Percentiles rank a stretch among this genome's conserved stretches.
Evolutionary conservation across 2,797 vertebrate species (phyloP).

Genomic region (Lepus townsendii): DNA sequence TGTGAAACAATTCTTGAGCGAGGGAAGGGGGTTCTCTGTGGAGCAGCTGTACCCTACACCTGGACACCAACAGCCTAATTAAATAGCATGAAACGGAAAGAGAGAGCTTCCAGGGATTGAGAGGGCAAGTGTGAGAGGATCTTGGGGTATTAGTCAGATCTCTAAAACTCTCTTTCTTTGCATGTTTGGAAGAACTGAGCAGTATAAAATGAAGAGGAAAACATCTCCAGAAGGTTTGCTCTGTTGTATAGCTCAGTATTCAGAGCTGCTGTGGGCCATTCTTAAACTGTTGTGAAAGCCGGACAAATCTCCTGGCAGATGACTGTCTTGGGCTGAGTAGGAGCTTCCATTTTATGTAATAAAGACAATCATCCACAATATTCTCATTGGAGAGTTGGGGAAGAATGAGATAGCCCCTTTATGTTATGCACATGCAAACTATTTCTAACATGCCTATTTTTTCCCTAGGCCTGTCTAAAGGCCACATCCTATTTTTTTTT

Average conservation of each 20-base stretch:
- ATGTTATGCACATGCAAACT: slow-evolving; percentile 70
- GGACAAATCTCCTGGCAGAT: slow-evolving; percentile 26
- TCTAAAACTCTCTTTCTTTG: slow-evolving; percentile 64
- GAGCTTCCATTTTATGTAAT: slow-evolving; percentile 68
- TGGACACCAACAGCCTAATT: slow-evolving; percentile 65
- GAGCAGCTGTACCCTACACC: slow-evolving; percentile 64
- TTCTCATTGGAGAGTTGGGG: slow-evolving; percentile 47
- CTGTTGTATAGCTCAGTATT: background rate
- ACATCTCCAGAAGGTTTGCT: background rate
- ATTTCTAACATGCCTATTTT: slow-evolving; percentile 71
- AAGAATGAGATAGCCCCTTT: slow-evolving; percentile 43
- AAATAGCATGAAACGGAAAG: slow-evolving; percentile 5
- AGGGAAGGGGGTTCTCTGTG: slow-evolving; percentile 52
- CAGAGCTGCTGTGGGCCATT: background rate
- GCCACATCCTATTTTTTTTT: slow-evolving; percentile 59
- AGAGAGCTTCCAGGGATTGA: slow-evolving; percentile 41
- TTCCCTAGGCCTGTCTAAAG: slow-evolving; percentile 65
- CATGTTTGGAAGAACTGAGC: background rate
- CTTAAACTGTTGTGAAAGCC: background rate
- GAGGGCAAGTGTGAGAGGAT: slow-evolving; percentile 56
- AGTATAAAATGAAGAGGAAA: slow-evolving; percentile 7
- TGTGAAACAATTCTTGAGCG: slow-evolving; percentile 83
- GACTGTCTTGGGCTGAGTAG: slow-evolving; percentile 51
- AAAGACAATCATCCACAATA: slow-evolving; percentile 71
- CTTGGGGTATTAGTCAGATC: background rate